Percentiles rank a stretch among this genome's conserved stretches.
These are phyloP conservation scores for Drosophila ohnishii DNA, from an alignment of 1,140 invertebrate species.

Conservation along the genomic window DNA sequence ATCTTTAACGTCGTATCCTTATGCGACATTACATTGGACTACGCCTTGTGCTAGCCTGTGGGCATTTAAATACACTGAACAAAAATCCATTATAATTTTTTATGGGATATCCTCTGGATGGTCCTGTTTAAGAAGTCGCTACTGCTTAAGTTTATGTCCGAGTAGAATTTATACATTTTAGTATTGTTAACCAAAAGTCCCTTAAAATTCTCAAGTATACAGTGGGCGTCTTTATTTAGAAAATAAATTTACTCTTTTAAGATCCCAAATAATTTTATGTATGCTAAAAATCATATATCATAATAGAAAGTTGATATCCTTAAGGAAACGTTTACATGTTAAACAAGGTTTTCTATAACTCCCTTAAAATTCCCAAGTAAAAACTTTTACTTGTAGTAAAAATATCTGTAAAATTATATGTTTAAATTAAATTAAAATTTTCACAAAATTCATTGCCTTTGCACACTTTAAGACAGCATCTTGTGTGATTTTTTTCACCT, in stretches of 20 bases:
- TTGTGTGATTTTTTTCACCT: background rate
- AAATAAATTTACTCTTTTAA: background rate
- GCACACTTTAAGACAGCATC: too few species aligned
- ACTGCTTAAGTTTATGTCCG: too few species aligned
- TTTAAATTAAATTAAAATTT: too few species aligned
- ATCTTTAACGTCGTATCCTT: constrained; percentile 9
- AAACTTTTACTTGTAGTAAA: too few species aligned
- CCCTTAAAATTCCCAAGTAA: background rate
- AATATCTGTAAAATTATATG: too few species aligned
- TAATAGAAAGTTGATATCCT: background rate
- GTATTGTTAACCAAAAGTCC: too few species aligned
- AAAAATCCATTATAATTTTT: too few species aligned
- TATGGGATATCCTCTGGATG: too few species aligned
- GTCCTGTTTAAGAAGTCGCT: too few species aligned
- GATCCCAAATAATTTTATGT: background rate
- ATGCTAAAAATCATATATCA: background rate
- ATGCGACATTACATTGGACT: constrained; percentile 42
- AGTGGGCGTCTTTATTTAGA: background rate
- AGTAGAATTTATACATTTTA: too few species aligned
- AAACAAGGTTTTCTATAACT: background rate
- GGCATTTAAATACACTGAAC: constrained; percentile 21
- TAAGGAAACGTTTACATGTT: background rate
- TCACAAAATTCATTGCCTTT: too few species aligned
- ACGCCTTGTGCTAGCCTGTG: constrained; percentile 27
- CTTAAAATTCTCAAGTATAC: background rate